Percentiles rank a stretch among this genome's conserved stretches.
Conservation (phyloP, 2,888 invertebrate species). For the Meteorus cinctellus region DNA sequence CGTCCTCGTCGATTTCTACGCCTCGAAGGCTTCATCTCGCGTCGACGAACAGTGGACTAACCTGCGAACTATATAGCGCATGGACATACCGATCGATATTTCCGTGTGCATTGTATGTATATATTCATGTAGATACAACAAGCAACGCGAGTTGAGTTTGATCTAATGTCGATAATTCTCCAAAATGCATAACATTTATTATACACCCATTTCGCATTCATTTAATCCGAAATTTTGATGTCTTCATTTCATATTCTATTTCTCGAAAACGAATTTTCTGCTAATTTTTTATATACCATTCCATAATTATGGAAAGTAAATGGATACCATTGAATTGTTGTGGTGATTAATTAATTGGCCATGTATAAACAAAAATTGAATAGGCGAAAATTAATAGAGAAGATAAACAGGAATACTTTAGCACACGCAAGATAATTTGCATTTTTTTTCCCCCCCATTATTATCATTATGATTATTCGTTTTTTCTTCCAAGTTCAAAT, state of each 20-base stretch:
- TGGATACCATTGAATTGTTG: neutral
- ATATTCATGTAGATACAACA: neutral
- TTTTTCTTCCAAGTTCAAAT: conserved; percentile 18
- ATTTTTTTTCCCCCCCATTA: neutral
- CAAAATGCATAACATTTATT: no score
- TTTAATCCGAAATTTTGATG: neutral
- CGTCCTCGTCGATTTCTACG: conserved; percentile 43
- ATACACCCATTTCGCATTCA: no score
- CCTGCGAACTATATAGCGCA: neutral
- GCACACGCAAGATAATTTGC: conserved; percentile 5
- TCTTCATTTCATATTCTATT: neutral
- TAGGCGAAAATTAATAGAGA: neutral
- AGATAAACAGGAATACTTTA: neutral
- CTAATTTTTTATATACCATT: neutral
- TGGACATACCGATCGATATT: conserved; percentile 40
- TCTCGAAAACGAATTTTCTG: neutral
- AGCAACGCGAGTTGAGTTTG: neutral
- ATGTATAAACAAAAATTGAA: neutral
- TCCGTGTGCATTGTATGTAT: neutral
- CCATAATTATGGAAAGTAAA: neutral
- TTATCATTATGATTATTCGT: neutral
- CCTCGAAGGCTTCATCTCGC: conserved; percentile 43
- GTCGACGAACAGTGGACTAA: conserved; percentile 38
- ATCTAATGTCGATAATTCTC: neutral
- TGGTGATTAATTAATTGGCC: neutral